A percentile compares a stretch with the other conserved stretches of the same genome.
Conservation (phyloP, 2,113 vertebrate species). For the Ia io region DNA sequence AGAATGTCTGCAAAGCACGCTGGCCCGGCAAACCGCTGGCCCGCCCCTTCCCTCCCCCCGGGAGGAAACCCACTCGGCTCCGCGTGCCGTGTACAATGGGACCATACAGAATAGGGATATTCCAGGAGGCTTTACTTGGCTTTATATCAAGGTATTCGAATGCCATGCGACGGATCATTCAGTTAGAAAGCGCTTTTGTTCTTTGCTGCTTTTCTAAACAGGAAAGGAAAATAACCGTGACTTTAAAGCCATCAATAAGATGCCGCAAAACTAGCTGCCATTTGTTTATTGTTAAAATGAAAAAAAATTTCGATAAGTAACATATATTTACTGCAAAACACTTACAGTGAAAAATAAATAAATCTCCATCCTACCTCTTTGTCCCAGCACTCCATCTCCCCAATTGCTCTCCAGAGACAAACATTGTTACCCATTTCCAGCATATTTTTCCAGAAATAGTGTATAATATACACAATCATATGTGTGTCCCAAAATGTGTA, state of each 20-base stretch:
- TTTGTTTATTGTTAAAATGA: not conserved
- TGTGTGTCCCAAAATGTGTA: not conserved
- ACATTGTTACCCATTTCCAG: not conserved
- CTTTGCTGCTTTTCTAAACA: not conserved
- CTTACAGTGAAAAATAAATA: slow-evolving; percentile 22
- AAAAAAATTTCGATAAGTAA: not conserved
- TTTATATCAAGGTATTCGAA: not conserved
- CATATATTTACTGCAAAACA: not conserved
- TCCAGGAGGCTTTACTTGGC: not conserved
- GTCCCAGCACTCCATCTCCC: not conserved
- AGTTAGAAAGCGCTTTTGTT: not conserved
- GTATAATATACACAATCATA: not conserved
- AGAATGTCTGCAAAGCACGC: not conserved
- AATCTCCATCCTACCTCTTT: not conserved
- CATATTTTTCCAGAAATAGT: not conserved
- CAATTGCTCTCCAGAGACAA: not conserved
- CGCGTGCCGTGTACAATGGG: rapidly evolving
- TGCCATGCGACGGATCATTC: not conserved
- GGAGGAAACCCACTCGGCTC: not conserved
- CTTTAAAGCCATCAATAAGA: not conserved
- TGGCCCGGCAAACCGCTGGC: not conserved
- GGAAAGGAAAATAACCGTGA: slow-evolving; percentile 18
- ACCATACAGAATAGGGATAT: not conserved
- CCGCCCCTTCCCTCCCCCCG: not conserved
- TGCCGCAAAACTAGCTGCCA: not conserved